Conservation (phyloP, 1,140 invertebrate genomes). For the Trichoplusia ni region DNA sequence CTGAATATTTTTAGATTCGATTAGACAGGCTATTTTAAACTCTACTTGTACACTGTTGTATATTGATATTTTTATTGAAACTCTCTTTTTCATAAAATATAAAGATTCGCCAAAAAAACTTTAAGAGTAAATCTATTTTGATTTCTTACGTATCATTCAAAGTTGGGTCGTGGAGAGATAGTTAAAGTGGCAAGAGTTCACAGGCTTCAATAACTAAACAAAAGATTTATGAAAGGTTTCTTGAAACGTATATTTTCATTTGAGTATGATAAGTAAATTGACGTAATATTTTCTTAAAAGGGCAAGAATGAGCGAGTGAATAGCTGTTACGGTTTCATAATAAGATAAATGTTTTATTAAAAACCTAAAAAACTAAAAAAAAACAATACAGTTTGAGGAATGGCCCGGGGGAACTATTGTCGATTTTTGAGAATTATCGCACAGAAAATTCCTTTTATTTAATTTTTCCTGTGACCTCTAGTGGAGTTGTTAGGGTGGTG, state of each 20-base stretch:
- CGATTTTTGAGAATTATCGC: conserved; percentile 37
- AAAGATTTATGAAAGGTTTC: not conserved
- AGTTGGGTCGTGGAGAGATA: conserved; percentile 28
- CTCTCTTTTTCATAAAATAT: conserved; percentile 33
- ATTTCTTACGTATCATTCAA: conserved; percentile 40
- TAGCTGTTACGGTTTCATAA: not conserved
- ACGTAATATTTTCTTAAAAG: conserved; percentile 22
- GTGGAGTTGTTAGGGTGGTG: conserved; percentile 33
- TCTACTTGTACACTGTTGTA: conserved; percentile 25
- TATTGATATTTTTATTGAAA: conserved; percentile 40
- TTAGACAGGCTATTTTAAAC: conserved; percentile 43
- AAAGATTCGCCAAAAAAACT: conserved; percentile 26
- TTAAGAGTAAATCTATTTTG: conserved; percentile 48
- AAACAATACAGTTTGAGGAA: not conserved
- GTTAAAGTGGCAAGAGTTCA: conserved; percentile 40
- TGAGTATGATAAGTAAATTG: not conserved
- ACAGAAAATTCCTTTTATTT: conserved; percentile 24
- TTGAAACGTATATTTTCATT: conserved; percentile 9
- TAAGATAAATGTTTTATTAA: not conserved
- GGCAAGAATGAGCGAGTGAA: conserved; percentile 11
- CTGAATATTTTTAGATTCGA: conserved; percentile 39
- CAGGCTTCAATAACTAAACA: conserved; percentile 22
- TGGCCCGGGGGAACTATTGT: conserved; percentile 5
- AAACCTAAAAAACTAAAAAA: conserved; percentile 2
- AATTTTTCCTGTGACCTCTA: conserved; percentile 37